phyloP scores from a whole-genome alignment of 2,113 vertebrate genomes.

The Tichodroma muraria region DNA sequence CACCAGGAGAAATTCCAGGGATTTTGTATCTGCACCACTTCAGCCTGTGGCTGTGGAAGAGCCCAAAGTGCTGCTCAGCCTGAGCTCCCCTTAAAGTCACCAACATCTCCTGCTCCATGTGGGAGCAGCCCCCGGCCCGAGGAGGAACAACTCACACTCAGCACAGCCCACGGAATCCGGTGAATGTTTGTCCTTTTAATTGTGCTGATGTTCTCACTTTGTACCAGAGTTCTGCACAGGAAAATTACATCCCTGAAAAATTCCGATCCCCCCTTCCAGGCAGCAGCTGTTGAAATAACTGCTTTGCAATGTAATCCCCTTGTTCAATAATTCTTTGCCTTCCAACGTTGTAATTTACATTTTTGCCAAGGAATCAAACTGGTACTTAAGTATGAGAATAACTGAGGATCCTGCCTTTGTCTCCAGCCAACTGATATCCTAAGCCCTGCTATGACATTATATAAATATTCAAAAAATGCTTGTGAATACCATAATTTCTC shows the following conservation, averaged over 20 bases:
- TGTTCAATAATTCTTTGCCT: constrained; percentile 34
- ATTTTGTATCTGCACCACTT: neutral
- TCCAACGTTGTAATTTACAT: neutral
- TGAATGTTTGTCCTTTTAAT: neutral
- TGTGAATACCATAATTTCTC: constrained; percentile 46
- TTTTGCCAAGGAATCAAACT: constrained; percentile 52
- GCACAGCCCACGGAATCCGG: rapidly evolving
- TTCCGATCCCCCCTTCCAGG: neutral
- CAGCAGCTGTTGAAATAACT: constrained; percentile 53
- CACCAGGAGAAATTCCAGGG: neutral
- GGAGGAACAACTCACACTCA: neutral
- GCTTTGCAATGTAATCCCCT: constrained; percentile 44
- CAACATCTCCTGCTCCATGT: neutral
- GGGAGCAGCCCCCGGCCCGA: neutral
- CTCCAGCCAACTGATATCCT: constrained; percentile 46
- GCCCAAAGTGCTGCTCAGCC: neutral
- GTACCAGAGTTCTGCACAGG: neutral
- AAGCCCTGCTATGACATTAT: constrained; percentile 16
- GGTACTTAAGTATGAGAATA: constrained; percentile 33
- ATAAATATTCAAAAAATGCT: constrained; percentile 62
- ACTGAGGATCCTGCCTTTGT: constrained; percentile 22
- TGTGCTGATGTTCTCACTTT: neutral
- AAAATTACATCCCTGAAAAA: neutral
- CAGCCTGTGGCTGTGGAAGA: rapidly evolving
- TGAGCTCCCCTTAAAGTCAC: neutral